These are phyloP conservation scores for Dendroctonus ponderosae DNA, from an alignment of 1,140 invertebrate genomes.

Conservation along the genomic window DNA sequence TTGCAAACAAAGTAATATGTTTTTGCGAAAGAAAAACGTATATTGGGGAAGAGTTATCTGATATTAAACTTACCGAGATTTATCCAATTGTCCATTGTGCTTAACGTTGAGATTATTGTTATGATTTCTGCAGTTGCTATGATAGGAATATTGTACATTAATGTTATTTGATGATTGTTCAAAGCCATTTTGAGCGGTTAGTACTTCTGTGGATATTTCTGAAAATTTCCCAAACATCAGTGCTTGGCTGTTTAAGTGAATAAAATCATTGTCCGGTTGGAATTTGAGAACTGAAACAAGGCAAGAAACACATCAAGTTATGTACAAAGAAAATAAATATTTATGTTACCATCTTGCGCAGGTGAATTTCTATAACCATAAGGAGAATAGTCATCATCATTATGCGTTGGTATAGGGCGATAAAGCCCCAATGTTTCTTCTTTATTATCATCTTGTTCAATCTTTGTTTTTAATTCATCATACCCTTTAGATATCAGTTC, in stretches of 20 bases:
- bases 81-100: conserved; percentile 1
- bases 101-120: conserved; percentile 18
- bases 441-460: conserved; percentile 7
- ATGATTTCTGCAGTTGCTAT: conserved; percentile 17
- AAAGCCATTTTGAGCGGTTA: conserved; percentile 7
- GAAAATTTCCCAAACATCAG: conserved; percentile 15
- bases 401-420: conserved; percentile 10
- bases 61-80: conserved; percentile 1
- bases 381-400: conserved; percentile 10
- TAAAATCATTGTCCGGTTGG: conserved; percentile 3
- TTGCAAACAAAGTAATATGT: too few species aligned
- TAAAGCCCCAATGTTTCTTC: conserved; percentile 4
- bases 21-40: too few species aligned
- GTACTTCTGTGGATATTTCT: conserved; percentile 12
- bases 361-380: conserved; percentile 21
- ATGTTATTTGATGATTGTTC: conserved; percentile 7
- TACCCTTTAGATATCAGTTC: conserved; percentile 4
- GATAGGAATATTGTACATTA: conserved; percentile 7
- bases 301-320: neutral
- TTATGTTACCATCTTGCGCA: conserved; percentile 13
- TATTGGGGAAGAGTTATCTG: too few species aligned
- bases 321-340: neutral
- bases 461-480: conserved; percentile 7
- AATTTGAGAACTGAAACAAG: conserved; percentile 16
- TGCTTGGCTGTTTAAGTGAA: conserved; percentile 7